A percentile compares a stretch with the other conserved stretches of the same genome.
Evolutionary conservation across 37 sponge, comb jelly and placozoan species (phyloP).

Genomic region (Mnemiopsis leidyi): DNA sequence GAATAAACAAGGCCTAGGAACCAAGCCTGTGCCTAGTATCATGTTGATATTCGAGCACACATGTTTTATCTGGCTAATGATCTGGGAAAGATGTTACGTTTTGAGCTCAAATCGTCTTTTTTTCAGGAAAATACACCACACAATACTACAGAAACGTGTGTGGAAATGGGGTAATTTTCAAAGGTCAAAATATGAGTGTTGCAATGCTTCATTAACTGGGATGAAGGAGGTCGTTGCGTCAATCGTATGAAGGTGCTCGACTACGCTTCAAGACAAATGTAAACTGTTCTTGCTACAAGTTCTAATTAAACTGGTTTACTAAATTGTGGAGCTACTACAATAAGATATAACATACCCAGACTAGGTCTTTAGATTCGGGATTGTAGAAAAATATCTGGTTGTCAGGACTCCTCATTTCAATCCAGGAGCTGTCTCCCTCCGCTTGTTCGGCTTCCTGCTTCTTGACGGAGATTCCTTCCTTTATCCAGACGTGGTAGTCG

Average conservation of each 20-base stretch:
- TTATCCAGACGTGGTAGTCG: conserved; percentile 79
- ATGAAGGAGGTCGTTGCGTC: no score
- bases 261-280: background rate
- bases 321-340: background rate
- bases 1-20: no score
- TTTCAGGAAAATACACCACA: background rate
- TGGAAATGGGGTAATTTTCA: background rate
- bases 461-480: conserved; percentile 72
- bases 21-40: no score
- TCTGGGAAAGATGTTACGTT: background rate
- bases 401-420: conserved; percentile 69
- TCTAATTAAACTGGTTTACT: background rate
- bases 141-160: background rate
- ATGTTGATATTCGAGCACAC: no score
- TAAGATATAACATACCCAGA: conserved; percentile 71
- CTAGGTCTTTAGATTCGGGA: conserved; percentile 68
- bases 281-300: background rate
- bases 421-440: conserved; percentile 42
- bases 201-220: background rate
- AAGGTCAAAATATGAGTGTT: background rate
- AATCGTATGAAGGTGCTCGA: background rate
- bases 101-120: background rate
- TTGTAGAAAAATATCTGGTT: conserved; percentile 82
- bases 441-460: conserved; percentile 29
- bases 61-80: no score